Base-by-base conservation (phyloP, 2,113 vertebrate species). In the Rhynchomys soricoides region DNA sequence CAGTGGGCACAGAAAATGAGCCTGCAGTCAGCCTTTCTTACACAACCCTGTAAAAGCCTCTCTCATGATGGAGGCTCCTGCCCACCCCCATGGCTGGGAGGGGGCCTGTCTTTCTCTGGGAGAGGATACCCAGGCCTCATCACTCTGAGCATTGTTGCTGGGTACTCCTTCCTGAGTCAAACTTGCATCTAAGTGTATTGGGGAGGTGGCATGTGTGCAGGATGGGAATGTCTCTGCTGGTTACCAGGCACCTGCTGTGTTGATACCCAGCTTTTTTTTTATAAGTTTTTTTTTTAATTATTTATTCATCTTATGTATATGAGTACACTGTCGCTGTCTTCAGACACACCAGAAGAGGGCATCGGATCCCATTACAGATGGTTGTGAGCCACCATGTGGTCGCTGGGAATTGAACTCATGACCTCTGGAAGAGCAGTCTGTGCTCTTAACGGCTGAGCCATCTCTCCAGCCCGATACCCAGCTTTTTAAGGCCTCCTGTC, bases 1-100 rank as follows among this genome's bases (percentile, higher is more conserved):
- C 74, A 15, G 96, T 29, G 55, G 95, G 93, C 93, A 89, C 82
- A 97, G 37, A 93, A 24, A 55, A 57, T 40, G 57, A 78, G 79
- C 90, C 94, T 81, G 17, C 86, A 79, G 79, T 79, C 10, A 97
- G 89, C 37, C 85, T 48, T 34, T 59, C 66, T 87, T 4, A 19
- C 5, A 31, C 5, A 9, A 34, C 43, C 31, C 73, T 45, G 7
- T 5, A 31, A 5, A 29, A 29, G 52, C 13, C 13, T 64, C 13
- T 64, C 95, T 71, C 5, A 6, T n/a, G 24, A 0, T 0, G 1
- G 11, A 83, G 74, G 48, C 24, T 59, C 43, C 19, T 50, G 52
- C 50, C n/a, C 24, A 9, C 40, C 40, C 34, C 11, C 7, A 8
- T 5, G 68, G n/a, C 45, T 26, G 45, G 91, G 17, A 87, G 19